These are phyloP conservation scores for Myrmecophaga tridactyla DNA, from an alignment of 2,113 vertebrate genomes.

Conservation along the genomic window DNA sequence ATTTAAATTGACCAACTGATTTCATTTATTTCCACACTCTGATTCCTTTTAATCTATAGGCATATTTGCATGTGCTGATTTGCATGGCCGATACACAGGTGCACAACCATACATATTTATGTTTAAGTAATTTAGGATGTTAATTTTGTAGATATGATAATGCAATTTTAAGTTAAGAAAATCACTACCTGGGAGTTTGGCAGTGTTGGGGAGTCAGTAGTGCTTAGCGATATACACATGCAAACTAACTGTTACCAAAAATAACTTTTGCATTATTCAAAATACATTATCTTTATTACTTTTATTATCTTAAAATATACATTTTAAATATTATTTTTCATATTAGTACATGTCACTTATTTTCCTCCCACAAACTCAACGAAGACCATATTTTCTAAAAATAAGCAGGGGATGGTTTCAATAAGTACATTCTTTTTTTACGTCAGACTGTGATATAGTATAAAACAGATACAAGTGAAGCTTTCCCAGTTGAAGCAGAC, in stretches of 20 bases:
- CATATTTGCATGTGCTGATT: conserved; percentile 59
- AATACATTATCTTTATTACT: not conserved
- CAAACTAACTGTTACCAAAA: not conserved
- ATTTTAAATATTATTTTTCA: not conserved
- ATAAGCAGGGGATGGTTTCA: not conserved
- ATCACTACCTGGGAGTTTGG: not conserved
- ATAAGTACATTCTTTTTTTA: not conserved
- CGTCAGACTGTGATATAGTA: not conserved
- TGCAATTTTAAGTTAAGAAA: conserved; percentile 69
- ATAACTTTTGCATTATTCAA: not conserved
- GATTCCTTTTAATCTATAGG: conserved; percentile 63
- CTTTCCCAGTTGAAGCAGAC: not conserved
- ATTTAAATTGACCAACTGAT: conserved; percentile 65
- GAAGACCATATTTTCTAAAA: conserved; percentile 34
- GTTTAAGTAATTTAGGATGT: conserved; percentile 63
- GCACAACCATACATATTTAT: conserved; percentile 71
- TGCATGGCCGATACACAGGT: conserved; percentile 68
- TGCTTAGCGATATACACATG: not conserved
- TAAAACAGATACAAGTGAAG: not conserved
- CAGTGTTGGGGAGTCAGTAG: not conserved
- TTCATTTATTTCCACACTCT: conserved; percentile 52
- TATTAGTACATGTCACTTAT: not conserved
- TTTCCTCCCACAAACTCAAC: not conserved
- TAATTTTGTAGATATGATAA: conserved; percentile 74
- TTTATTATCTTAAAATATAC: not conserved